Percentiles rank a stretch among this genome's conserved stretches.
These are phyloP conservation scores for Acholoe squamosa DNA, from an alignment of 2,888 invertebrate species.

Conservation along the genomic window DNA sequence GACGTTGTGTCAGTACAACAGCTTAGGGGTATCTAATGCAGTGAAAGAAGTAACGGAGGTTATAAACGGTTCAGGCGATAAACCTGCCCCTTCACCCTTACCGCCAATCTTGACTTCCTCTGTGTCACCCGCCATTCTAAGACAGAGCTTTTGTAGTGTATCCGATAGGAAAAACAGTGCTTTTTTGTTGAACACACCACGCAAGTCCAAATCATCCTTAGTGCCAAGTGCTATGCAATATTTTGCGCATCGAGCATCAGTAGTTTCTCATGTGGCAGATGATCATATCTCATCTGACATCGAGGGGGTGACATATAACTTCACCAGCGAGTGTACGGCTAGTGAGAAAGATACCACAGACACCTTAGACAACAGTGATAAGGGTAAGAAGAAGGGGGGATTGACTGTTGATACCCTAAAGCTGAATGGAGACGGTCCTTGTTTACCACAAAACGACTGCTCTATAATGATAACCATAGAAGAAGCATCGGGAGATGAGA, in stretches of 20 bases:
- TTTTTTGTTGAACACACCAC: background rate
- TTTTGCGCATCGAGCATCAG: background rate
- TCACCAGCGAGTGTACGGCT: background rate
- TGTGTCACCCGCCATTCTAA: background rate
- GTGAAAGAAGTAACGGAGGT: slow-evolving; percentile 65
- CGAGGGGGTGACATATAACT: slow-evolving; percentile 48
- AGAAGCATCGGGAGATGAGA: slow-evolving; percentile 46
- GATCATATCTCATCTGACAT: slow-evolving; percentile 11
- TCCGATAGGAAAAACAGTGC: slow-evolving; percentile 13
- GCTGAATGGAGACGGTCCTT: background rate
- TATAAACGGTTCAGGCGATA: slow-evolving; percentile 8
- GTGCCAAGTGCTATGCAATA: slow-evolving; percentile 29
- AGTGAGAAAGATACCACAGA: slow-evolving; percentile 9
- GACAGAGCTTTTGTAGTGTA: slow-evolving; percentile 24
- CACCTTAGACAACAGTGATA: background rate
- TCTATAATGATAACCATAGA: slow-evolving; percentile 55
- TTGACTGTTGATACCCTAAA: background rate
- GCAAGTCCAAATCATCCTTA: slow-evolving; percentile 25
- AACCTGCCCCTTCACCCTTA: background rate
- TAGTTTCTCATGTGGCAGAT: background rate
- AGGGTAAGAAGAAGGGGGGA: background rate
- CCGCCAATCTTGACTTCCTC: background rate
- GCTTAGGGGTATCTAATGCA: slow-evolving; percentile 26
- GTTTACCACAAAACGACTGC: background rate
- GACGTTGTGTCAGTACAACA: slow-evolving; percentile 67